Evolutionary conservation across 2,113 vertebrate species (phyloP).

Genomic region (Aplodontia rufa): DNA sequence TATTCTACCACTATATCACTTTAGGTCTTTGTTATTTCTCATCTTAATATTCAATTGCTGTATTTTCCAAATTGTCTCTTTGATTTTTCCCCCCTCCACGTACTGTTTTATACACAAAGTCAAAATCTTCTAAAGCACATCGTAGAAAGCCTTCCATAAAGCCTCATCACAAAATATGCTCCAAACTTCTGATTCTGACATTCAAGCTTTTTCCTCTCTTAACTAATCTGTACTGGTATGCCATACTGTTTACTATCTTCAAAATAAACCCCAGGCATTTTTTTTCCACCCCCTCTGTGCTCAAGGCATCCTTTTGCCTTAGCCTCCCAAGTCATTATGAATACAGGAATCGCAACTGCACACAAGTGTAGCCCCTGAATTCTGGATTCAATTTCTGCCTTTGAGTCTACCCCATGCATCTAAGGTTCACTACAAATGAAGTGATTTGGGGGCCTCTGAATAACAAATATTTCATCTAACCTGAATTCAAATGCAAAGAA

Average conservation of each 20-base stretch:
- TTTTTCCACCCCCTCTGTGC: background rate
- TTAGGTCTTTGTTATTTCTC: background rate
- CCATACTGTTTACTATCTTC: background rate
- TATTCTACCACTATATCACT: background rate
- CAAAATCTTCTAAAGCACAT: background rate
- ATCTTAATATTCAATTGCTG: background rate
- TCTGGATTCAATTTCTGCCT: background rate
- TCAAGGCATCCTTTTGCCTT: background rate
- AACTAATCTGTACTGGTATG: background rate
- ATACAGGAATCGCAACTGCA: background rate
- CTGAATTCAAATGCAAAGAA: background rate
- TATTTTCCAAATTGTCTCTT: background rate
- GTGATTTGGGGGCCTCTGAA: background rate
- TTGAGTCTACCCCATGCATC: background rate
- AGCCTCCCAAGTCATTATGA: background rate
- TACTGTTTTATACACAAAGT: background rate
- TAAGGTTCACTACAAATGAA: background rate
- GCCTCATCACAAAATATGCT: background rate
- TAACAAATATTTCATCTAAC: background rate
- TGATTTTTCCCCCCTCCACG: background rate
- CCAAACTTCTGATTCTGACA: background rate
- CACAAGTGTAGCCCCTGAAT: background rate
- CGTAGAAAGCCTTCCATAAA: background rate
- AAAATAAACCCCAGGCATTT: background rate
- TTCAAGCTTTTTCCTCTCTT: background rate